phyloP scores from a whole-genome alignment of 2,888 invertebrate species.

The Drosophila nr. perissopoda region DNA sequence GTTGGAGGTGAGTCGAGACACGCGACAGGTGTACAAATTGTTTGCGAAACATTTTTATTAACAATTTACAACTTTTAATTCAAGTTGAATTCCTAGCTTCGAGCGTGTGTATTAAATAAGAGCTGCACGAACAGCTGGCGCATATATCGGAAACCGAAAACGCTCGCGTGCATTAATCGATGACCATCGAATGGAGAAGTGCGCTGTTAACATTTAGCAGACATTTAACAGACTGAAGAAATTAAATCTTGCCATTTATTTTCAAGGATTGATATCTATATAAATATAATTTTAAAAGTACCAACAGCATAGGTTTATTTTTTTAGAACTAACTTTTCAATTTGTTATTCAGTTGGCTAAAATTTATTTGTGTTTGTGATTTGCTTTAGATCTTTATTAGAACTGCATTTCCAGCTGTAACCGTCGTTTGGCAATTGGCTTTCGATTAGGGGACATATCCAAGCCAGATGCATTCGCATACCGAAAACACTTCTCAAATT shows the following conservation, averaged over 20 bases:
- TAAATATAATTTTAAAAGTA: neutral
- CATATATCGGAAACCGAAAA: constrained; percentile 12
- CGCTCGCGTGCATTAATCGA: neutral
- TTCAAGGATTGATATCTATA: neutral
- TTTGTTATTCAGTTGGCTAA: neutral
- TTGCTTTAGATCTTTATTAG: no score
- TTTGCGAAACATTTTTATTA: constrained; percentile 70
- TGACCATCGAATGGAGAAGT: neutral
- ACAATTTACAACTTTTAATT: constrained; percentile 35
- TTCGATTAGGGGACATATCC: constrained; percentile 91
- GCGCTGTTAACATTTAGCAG: neutral
- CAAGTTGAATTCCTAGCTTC: constrained; percentile 16
- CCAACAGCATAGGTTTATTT: neutral
- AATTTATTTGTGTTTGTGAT: no score
- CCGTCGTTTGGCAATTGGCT: constrained; percentile 80
- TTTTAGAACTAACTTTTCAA: neutral
- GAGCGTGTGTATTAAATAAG: constrained; percentile 67
- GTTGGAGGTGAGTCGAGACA: constrained; percentile 50
- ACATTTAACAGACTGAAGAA: neutral
- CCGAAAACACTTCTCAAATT: constrained; percentile 93
- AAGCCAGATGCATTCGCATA: constrained; percentile 90
- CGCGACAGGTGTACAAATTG: constrained; percentile 61
- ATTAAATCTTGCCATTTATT: neutral
- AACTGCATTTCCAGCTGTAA: constrained; percentile 5
- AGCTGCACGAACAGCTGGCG: constrained; percentile 42